Percentiles rank a stretch among this genome's conserved stretches.
Conservation (phyloP, 2,113 vertebrate genomes). For the Probosciger aterrimus region DNA sequence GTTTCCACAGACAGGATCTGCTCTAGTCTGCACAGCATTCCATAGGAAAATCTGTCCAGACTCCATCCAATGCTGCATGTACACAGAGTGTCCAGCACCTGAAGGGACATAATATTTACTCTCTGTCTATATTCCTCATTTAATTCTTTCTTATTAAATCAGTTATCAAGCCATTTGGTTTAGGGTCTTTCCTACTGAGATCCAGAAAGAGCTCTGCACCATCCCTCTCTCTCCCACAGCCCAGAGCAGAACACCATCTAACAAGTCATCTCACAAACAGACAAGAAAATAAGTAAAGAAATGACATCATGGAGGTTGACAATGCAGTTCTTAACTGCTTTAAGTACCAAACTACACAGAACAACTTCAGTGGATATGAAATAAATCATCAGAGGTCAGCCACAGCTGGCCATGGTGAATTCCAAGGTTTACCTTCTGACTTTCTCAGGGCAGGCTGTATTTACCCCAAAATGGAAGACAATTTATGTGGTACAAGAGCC, state of each 20-base stretch:
- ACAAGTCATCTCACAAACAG: background rate
- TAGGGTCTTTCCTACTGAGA: background rate
- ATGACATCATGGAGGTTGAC: background rate
- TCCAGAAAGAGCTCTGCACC: background rate
- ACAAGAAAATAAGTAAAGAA: background rate
- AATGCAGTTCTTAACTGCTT: background rate
- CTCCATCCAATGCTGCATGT: fast-evolving
- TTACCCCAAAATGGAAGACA: constrained; percentile 2
- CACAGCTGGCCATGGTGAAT: background rate
- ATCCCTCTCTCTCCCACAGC: fast-evolving
- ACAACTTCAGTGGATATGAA: background rate
- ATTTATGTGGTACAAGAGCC: constrained; percentile 38
- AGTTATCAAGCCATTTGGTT: background rate
- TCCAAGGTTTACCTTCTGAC: background rate
- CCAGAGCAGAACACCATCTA: background rate
- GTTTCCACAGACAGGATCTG: background rate
- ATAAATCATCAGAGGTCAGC: background rate
- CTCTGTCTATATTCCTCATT: background rate
- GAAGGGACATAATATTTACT: background rate
- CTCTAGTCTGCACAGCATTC: background rate
- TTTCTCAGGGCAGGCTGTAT: background rate
- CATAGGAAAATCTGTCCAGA: background rate
- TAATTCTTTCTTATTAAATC: background rate
- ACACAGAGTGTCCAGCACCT: background rate
- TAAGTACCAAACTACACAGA: background rate